Conservation (phyloP, 2,797 vertebrate species). For the Synanceia verrucosa region DNA sequence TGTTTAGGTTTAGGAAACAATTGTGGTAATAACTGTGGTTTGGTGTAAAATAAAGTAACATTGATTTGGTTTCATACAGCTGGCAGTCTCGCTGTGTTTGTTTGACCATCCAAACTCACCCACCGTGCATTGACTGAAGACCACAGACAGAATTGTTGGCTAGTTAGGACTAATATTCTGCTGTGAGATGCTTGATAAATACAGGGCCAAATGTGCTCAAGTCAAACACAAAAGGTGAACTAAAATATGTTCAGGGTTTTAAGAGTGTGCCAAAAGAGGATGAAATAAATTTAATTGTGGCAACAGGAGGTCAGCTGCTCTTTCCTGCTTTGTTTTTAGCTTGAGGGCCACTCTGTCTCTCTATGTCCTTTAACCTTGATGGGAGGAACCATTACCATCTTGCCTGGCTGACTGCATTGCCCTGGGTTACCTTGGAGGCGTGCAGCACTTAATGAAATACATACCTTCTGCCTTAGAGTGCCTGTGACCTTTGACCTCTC, state of each 20-base stretch:
- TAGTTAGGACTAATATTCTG: background rate
- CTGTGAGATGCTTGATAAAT: background rate
- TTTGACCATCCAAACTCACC: too few relatives aligned
- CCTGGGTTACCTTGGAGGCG: conserved; percentile 22
- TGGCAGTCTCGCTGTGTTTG: too few relatives aligned
- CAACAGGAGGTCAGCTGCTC: conserved; percentile 6
- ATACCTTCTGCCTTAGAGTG: conserved; percentile 46
- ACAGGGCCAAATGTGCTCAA: background rate
- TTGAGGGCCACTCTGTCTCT: conserved; percentile 17
- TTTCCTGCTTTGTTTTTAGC: conserved; percentile 33
- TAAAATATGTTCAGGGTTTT: background rate
- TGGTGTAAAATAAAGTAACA: too few relatives aligned
- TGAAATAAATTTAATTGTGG: background rate
- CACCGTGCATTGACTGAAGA: too few relatives aligned
- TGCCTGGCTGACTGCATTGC: background rate
- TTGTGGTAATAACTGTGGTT: too few relatives aligned
- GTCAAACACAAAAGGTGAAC: background rate
- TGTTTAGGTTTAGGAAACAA: too few relatives aligned
- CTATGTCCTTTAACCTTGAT: conserved; percentile 30
- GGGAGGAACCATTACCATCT: conserved; percentile 26
- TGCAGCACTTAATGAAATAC: conserved; percentile 58
- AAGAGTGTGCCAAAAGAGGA: background rate
- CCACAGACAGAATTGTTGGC: background rate
- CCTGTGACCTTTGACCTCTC: conserved; percentile 55
- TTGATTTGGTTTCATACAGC: too few relatives aligned